A percentile compares a stretch with the other conserved stretches of the same genome.
These are phyloP conservation scores for Isaurus tuberculatus DNA, from an alignment of 92 coral and sea anemone species.

Conservation along the genomic window DNA sequence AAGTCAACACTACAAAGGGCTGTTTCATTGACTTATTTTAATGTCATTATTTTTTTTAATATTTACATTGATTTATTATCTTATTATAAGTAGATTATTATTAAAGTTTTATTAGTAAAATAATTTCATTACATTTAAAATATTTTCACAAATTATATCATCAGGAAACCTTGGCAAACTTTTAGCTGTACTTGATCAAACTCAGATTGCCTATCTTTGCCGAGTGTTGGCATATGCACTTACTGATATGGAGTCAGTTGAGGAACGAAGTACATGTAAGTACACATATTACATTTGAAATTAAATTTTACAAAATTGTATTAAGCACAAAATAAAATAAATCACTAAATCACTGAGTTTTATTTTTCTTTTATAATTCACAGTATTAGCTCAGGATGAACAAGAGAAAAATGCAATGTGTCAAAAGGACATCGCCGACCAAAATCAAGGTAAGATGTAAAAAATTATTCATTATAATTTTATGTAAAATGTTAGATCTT, in stretches of 20 bases:
- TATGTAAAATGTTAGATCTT: too few species aligned
- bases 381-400: constrained; percentile 90
- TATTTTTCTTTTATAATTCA: too few species aligned
- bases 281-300: background rate
- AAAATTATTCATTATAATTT: too few species aligned
- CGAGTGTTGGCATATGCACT: constrained; percentile 89
- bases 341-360: too few species aligned
- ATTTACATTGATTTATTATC: background rate
- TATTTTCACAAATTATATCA: constrained; percentile 8
- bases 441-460: constrained; percentile 91
- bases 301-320: too few species aligned
- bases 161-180: constrained; percentile 75
- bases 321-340: too few species aligned
- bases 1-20: too few species aligned
- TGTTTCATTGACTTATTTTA: too few species aligned
- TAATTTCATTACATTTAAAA: constrained; percentile 30
- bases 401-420: constrained; percentile 72
- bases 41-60: too few species aligned
- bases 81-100: too few species aligned
- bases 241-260: constrained; percentile 88
- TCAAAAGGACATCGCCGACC: constrained; percentile 87
- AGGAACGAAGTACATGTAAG: constrained; percentile 96
- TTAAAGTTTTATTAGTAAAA: background rate
- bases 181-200: constrained; percentile 69
- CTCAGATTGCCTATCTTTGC: constrained; percentile 87